Conservation (phyloP, 2,113 vertebrate genomes). For the Gorsachius goisagi region DNA sequence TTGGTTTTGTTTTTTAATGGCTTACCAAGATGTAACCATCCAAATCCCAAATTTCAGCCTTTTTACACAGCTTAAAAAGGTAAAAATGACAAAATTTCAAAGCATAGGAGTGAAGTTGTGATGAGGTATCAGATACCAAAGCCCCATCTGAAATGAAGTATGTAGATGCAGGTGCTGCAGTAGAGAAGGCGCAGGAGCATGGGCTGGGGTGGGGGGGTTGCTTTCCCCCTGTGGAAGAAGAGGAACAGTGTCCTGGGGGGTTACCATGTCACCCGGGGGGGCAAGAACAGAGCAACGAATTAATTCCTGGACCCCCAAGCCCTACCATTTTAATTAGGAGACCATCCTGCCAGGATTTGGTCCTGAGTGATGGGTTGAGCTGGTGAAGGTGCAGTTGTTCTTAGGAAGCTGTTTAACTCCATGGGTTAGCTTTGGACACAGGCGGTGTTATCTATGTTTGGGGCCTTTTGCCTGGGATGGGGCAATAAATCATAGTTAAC, state of each 20-base stretch:
- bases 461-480: not conserved
- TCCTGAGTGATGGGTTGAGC: not conserved
- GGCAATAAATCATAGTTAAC: conserved; percentile 10
- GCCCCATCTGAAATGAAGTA: not conserved
- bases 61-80: not conserved
- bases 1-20: not conserved
- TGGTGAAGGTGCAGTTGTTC: not conserved
- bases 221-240: not conserved
- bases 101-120: not conserved
- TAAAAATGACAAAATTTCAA: not conserved
- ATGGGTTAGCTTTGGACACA: not conserved
- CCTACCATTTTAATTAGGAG: not conserved
- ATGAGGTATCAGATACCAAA: not conserved
- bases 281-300: not conserved
- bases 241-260: not conserved
- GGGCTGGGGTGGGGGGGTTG: too few relatives aligned
- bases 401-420: not conserved
- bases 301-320: not conserved
- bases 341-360: not conserved
- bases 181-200: not conserved
- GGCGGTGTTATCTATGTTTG: not conserved
- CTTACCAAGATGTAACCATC: not conserved
- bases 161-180: not conserved
- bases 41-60: not conserved
- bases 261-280: not conserved